phyloP scores from a whole-genome alignment of 2,113 vertebrate genomes.

The Pseudorhombus dupliciocellatus region DNA sequence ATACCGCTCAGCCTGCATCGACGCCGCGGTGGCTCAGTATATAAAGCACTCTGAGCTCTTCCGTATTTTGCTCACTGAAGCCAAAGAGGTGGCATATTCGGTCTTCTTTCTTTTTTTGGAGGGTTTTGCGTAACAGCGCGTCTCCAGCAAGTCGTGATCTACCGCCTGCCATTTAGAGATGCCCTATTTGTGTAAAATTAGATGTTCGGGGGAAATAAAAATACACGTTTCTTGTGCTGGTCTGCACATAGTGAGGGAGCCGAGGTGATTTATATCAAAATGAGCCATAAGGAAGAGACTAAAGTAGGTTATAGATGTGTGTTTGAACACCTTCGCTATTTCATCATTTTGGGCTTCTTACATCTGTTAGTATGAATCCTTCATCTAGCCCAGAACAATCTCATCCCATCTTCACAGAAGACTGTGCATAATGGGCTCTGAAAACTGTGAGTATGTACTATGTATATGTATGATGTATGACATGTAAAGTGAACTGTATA shows the following conservation, averaged over 20 bases:
- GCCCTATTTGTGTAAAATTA: constrained; percentile 67
- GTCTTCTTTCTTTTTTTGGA: background rate
- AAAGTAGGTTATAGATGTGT: background rate
- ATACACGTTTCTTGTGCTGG: constrained; percentile 32
- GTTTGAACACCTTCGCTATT: background rate
- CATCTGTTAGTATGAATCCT: background rate
- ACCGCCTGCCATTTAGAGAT: constrained; percentile 54
- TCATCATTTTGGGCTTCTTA: background rate
- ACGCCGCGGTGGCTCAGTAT: constrained; percentile 44
- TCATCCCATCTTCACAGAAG: background rate
- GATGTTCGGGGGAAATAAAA: constrained; percentile 50
- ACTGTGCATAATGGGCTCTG: background rate
- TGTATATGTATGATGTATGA: background rate
- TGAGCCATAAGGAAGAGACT: background rate
- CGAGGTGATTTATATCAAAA: background rate
- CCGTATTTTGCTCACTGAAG: constrained; percentile 46
- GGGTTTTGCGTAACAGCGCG: constrained; percentile 69
- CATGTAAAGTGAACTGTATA: too few species aligned
- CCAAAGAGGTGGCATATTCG: constrained; percentile 28
- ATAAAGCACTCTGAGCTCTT: constrained; percentile 46
- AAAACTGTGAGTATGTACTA: background rate
- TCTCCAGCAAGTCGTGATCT: constrained; percentile 64
- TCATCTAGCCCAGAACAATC: constrained; percentile 1
- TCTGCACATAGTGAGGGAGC: constrained; percentile 5
- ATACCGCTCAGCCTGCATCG: constrained; percentile 47